Percentiles rank a stretch among this genome's conserved stretches.
These are phyloP conservation scores for Eunapius fragilis DNA, from an alignment of 37 sponge, comb jelly and placozoan species.

Conservation along the genomic window DNA sequence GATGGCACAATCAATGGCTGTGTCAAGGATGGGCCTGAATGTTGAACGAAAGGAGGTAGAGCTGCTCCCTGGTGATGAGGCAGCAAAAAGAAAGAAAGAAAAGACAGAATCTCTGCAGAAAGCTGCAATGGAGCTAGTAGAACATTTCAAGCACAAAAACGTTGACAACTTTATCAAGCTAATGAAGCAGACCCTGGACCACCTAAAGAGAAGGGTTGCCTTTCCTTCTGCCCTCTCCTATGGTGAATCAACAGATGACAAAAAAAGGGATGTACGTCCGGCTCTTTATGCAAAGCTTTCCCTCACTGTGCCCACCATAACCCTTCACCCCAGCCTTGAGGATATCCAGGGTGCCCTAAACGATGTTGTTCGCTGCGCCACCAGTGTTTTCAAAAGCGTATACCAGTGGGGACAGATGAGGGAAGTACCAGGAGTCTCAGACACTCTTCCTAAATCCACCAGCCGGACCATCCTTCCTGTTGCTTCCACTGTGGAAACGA, in stretches of 20 bases:
- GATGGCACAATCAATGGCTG: neutral
- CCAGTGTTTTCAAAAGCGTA: conserved; percentile 64
- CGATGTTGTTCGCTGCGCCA: conserved; percentile 62
- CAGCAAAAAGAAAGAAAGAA: conserved; percentile 28
- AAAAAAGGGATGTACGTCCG: conserved; percentile 58
- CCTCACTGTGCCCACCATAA: conserved; percentile 84
- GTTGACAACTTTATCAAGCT: conserved; percentile 75
- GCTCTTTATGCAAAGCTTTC: conserved; percentile 64
- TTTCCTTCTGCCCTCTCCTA: conserved; percentile 69
- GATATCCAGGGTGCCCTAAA: conserved; percentile 89
- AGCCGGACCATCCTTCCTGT: conserved; percentile 66
- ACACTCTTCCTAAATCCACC: conserved; percentile 16
- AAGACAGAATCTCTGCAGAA: conserved; percentile 48
- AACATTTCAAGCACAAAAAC: conserved; percentile 64
- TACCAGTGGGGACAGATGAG: conserved; percentile 82
- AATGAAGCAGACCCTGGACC: conserved; percentile 79
- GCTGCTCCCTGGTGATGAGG: conserved; percentile 40
- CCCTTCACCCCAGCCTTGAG: conserved; percentile 91
- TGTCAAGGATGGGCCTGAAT: neutral
- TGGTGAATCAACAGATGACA: conserved; percentile 38
- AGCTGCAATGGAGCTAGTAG: conserved; percentile 67
- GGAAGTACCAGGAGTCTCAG: neutral
- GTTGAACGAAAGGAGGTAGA: conserved; percentile 26
- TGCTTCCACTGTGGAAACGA: neutral
- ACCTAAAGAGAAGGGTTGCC: conserved; percentile 66